Base-by-base conservation (phyloP, 2,113 vertebrate genomes). In the Myrmecophaga tridactyla region DNA sequence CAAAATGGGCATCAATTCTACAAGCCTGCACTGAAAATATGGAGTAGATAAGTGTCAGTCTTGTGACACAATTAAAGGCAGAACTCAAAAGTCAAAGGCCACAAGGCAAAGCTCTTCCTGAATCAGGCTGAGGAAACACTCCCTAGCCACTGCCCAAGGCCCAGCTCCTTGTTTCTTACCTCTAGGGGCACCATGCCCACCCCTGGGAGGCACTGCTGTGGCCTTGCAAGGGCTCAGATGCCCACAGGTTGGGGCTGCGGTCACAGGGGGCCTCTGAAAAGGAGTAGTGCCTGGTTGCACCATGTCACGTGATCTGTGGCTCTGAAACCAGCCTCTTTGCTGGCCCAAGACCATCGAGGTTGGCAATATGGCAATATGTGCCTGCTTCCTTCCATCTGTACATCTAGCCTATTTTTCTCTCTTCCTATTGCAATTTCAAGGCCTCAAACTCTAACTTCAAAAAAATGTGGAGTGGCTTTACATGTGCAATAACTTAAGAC, bases 291-390 rank as follows among this genome's bases (percentile, higher is more conserved):
- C 34, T 17, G 29, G 15, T 4, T 36, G 56, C 14, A 17, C 43
- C 17, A 1, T 2, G 29, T 2, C 34, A 18, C 0, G 8, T 25
- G 31, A 43, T 67, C 21, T 17, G 4, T 4, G 36, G 87, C 60
- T 31, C 20, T 11, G 21, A 43, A n/a, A 67, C 25, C 43, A 23
- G 43, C 21, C 36, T 31, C 39, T 48, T 34, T 31, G 75, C 46
- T 77, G 13, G 13, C 46, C 27, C 39, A 25, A 46, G 15, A 48
- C 75, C 41, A 89, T 2, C 2, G 12, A 21, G 5, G 21, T 7
- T n/a, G 48, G 73, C 25, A 25, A 29, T 1, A n/a, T 39, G 41
- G 73, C 25, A 25, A 25, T 1, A n/a, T 1, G 0, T 0, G 0
- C 34, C 31, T 39, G 46, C 87, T 41, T 31, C 20, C 39, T 69